Evolutionary conservation across 1,140 invertebrate species (phyloP), one percentile per base, ranked within the genome.

Genomic region (Hirudo medicinalis): DNA sequence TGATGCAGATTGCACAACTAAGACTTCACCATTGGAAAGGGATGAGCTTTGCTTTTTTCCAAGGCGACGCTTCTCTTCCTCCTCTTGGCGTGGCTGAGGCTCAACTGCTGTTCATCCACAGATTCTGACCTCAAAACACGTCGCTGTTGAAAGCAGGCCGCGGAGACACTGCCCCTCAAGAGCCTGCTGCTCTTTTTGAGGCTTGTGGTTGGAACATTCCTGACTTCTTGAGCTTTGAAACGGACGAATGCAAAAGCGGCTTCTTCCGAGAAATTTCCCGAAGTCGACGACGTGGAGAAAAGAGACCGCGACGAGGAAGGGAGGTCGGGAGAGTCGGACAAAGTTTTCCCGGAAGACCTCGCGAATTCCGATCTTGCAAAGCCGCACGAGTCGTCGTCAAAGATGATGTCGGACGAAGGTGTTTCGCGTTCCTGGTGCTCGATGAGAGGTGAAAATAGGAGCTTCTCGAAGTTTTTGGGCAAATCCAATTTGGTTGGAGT

Each of bases 401-500:
- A 49, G 43, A 11, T 11, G 0, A 1, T 0, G 43, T 49, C 43
- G 43, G 22, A 6, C 20, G 22, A 25, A 0, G 67, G 40, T 2
- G 36, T n/a, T 22, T 49, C 53, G 69, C 9, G 17, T 54, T 70
- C 69, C 19, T 53, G 32, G 69, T 13, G 15, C 25, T 70, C 69
- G 19, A 70, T 40, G 43, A 70, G 36, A 6, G 69, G 69, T 8
- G 69, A 70, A n/a, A 70, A 70, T 43, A 70, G 49, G 43, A 70
- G 53, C 25, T 49, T 25, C 53, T 70, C 69, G 49, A 70, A 53
- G 43, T 49, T 49, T 54, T 70, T 70, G 0, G 69, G 69, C 8
- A 70, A 17, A 54, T 36, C 36, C 3, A 20, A 22, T 20, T 25
- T 40, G n/a, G 11, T 22, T 9, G n/a, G 17, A 20, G 49, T 25